A percentile compares a stretch with the other conserved stretches of the same genome.
phyloP scores from a whole-genome alignment of 1,140 invertebrate genomes.

The Branchinecta lynchi region DNA sequence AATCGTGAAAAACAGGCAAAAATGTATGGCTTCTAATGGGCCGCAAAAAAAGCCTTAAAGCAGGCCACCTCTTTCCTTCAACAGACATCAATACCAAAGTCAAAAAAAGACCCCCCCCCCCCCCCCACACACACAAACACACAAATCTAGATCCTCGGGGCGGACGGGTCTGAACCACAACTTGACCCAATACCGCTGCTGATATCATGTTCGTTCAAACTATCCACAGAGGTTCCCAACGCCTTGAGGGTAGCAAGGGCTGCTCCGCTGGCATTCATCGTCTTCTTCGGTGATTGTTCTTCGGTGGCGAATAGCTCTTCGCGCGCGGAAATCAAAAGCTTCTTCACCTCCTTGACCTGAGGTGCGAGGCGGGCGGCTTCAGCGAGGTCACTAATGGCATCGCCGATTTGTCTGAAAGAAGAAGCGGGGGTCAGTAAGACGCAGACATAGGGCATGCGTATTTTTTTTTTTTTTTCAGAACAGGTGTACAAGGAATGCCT shows the following conservation, averaged over 20 bases:
- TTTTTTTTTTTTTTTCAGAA: conserved; percentile 6
- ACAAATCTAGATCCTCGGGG: background rate
- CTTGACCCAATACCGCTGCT: conserved; percentile 21
- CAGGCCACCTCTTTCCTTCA: background rate
- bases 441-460: conserved; percentile 11
- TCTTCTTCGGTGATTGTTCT: background rate
- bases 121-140: background rate
- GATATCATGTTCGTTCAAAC: conserved; percentile 19
- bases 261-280: background rate
- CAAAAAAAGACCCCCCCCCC: background rate
- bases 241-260: conserved; percentile 4
- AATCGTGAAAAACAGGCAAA: too few relatives aligned
- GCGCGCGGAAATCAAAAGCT: conserved; percentile 33
- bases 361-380: conserved; percentile 36
- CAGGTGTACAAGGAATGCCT: background rate
- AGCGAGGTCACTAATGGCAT: conserved; percentile 35
- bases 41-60: too few relatives aligned
- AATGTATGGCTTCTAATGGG: too few relatives aligned
- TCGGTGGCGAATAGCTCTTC: conserved; percentile 29
- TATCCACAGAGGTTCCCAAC: conserved; percentile 19
- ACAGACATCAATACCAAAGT: background rate
- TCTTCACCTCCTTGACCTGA: conserved; percentile 34
- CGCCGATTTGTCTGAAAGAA: conserved; percentile 29
- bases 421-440: conserved; percentile 12
- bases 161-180: background rate